A percentile compares a stretch with the other conserved stretches of the same genome.
phyloP scores from a whole-genome alignment of 2,888 invertebrate species.

The Oscheius sp. region DNA sequence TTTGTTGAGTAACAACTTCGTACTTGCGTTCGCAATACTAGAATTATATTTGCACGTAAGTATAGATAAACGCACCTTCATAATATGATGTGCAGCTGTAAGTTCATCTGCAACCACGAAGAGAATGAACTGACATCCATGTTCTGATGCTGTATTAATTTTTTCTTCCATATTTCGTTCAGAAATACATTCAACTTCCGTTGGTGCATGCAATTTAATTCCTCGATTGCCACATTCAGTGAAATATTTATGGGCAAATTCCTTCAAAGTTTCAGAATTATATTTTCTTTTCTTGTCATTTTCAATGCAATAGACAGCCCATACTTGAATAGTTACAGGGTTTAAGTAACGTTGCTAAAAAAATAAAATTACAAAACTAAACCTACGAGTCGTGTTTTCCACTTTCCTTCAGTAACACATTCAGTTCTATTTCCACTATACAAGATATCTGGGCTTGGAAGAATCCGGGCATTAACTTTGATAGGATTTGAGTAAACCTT shows the following conservation, averaged over 20 bases:
- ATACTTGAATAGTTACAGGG: neutral
- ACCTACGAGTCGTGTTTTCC: neutral
- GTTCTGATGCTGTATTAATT: slow-evolving; percentile 25
- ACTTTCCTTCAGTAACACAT: neutral
- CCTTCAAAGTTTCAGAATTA: neutral
- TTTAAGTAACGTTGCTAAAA: neutral
- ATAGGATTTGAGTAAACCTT: neutral
- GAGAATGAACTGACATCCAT: slow-evolving; percentile 29
- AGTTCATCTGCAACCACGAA: slow-evolving; percentile 33
- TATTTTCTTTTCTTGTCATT: neutral
- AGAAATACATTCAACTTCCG: slow-evolving; percentile 1
- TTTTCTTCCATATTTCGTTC: slow-evolving; percentile 8
- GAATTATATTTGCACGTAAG: neutral
- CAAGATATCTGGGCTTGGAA: slow-evolving; percentile 29
- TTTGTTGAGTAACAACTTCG: slow-evolving; percentile 55
- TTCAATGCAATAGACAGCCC: slow-evolving; percentile 13
- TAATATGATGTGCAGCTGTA: slow-evolving; percentile 33
- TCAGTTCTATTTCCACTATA: neutral
- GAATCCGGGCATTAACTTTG: slow-evolving; percentile 32
- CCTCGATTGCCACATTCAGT: neutral
- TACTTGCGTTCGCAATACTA: slow-evolving; percentile 45
- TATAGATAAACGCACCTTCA: neutral
- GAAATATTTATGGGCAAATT: slow-evolving; percentile 1
- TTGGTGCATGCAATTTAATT: neutral
- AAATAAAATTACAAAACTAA: neutral